Percentiles rank a stretch among this genome's conserved stretches.
phyloP scores from a whole-genome alignment of 2,113 vertebrate genomes.

The Muscicapa adusta region DNA sequence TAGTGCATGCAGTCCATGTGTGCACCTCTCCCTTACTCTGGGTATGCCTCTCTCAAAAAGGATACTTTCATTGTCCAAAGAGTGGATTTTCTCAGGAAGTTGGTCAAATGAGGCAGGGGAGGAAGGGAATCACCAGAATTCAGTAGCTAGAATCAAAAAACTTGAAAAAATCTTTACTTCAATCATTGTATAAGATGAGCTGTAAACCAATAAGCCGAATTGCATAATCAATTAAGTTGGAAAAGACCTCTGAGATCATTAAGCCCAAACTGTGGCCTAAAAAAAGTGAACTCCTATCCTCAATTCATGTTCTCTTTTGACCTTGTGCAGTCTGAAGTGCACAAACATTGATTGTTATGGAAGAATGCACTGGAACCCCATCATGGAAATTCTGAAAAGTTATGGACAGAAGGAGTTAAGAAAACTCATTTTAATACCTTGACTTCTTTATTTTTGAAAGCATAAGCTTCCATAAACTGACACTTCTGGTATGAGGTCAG shows the following conservation, averaged over 20 bases:
- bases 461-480: not conserved
- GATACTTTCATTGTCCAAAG: not conserved
- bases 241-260: not conserved
- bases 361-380: not conserved
- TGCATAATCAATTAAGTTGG: not conserved
- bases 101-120: not conserved
- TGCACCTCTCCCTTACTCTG: not conserved
- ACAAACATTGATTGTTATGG: not conserved
- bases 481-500: not conserved
- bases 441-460: not conserved
- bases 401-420: not conserved
- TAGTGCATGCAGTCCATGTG: not conserved
- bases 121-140: not conserved
- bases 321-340: not conserved
- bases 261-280: not conserved
- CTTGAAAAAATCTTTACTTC: not conserved
- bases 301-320: not conserved
- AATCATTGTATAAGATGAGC: not conserved
- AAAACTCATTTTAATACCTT: not conserved
- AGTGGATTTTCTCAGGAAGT: not conserved
- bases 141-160: not conserved
- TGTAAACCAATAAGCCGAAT: not conserved
- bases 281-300: not conserved
- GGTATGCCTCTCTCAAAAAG: not conserved
- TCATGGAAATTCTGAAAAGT: not conserved